Percentiles rank a stretch among this genome's conserved stretches.
Conservation (phyloP, 1,140 invertebrate genomes). For the Drosophila ficusphila region DNA sequence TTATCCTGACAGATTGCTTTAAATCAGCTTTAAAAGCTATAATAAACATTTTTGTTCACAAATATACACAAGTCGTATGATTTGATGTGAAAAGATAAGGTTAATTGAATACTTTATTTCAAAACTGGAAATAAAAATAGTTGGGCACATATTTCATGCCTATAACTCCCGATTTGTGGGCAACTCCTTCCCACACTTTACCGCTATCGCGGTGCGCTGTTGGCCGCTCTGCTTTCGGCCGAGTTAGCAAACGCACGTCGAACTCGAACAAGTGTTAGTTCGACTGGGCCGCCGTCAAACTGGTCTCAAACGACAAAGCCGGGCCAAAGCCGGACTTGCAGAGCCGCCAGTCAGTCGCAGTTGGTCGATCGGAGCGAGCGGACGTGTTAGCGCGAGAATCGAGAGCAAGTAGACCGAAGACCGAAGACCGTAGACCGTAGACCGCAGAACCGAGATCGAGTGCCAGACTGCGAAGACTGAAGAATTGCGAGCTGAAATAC, state of each 20-base stretch:
- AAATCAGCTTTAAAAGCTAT: no score
- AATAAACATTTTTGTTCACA: no score
- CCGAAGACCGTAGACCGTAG: no score
- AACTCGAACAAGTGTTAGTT: slow-evolving; percentile 52
- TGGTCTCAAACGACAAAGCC: slow-evolving; percentile 63
- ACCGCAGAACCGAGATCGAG: slow-evolving; percentile 5
- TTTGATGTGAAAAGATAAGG: no score
- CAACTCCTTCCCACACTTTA: neutral
- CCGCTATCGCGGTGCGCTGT: neutral
- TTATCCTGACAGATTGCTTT: no score
- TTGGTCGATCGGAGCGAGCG: slow-evolving; percentile 64
- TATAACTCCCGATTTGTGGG: neutral
- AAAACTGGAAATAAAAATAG: no score
- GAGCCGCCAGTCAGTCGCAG: slow-evolving; percentile 59
- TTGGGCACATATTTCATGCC: no score
- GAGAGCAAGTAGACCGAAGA: slow-evolving; percentile 1
- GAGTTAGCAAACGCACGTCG: slow-evolving; percentile 28
- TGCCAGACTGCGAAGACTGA: slow-evolving; percentile 6
- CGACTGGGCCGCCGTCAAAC: slow-evolving; percentile 27
- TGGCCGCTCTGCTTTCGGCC: slow-evolving; percentile 3
- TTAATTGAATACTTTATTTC: no score
- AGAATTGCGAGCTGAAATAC: slow-evolving; percentile 6
- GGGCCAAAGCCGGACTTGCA: slow-evolving; percentile 71
- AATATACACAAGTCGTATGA: no score
- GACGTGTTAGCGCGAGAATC: slow-evolving; percentile 65